Conservation (phyloP, 2,797 vertebrate species). For the Ibycter americanus region DNA sequence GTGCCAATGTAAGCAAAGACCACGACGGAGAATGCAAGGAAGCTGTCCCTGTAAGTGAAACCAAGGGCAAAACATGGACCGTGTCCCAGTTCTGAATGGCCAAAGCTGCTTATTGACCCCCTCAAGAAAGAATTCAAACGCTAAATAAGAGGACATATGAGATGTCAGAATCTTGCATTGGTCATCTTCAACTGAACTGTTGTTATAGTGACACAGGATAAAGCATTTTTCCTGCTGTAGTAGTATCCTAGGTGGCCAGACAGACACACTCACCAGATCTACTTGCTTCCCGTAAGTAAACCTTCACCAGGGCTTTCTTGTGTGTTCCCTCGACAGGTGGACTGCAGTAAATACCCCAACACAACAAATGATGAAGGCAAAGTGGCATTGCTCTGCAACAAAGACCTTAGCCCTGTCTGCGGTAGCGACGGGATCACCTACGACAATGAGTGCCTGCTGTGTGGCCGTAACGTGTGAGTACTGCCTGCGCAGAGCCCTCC, state of each 20-base stretch:
- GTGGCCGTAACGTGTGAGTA: slow-evolving; percentile 21
- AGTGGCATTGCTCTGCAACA: background rate
- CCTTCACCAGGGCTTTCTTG: background rate
- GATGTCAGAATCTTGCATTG: background rate
- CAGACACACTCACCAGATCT: background rate
- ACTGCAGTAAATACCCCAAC: slow-evolving; percentile 51
- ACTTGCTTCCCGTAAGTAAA: background rate
- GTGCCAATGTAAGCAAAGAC: slow-evolving; percentile 48
- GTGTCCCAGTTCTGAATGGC: background rate
- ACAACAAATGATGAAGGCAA: slow-evolving; percentile 14
- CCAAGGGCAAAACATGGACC: background rate
- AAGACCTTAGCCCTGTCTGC: background rate
- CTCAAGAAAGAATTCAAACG: background rate
- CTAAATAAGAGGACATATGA: background rate
- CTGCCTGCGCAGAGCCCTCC: background rate
- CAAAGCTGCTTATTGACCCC: background rate
- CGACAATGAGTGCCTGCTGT: background rate
- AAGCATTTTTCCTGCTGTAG: background rate
- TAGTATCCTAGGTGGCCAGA: background rate
- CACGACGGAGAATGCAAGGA: slow-evolving; percentile 33
- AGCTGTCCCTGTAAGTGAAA: slow-evolving; percentile 33
- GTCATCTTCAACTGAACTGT: background rate
- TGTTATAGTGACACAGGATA: background rate
- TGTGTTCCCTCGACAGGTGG: background rate
- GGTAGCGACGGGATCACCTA: slow-evolving; percentile 34